Conservation (phyloP, 2,113 vertebrate genomes). For the Microtus oregoni region DNA sequence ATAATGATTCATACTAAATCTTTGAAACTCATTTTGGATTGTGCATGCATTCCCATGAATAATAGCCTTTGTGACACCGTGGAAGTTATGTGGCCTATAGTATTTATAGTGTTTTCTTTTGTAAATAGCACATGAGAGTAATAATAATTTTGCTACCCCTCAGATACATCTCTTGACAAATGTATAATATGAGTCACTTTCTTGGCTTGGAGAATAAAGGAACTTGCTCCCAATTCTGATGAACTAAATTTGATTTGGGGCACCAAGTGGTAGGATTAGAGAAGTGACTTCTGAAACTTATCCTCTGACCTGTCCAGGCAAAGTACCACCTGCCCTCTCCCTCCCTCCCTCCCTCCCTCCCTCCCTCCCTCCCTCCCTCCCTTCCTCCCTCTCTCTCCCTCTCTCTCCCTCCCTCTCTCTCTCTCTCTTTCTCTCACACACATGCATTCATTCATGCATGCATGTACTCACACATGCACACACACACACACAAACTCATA, state of each 20-base stretch:
- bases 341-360: too few relatives aligned
- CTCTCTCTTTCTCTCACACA: too few relatives aligned
- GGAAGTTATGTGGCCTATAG: not conserved
- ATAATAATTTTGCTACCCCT: not conserved
- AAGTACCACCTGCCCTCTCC: rapidly evolving
- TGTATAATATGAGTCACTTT: not conserved
- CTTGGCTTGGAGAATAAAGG: not conserved
- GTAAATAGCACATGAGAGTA: not conserved
- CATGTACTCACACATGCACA: not conserved
- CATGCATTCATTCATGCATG: not conserved
- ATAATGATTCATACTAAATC: not conserved
- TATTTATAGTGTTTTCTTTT: not conserved
- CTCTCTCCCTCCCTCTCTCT: too few relatives aligned
- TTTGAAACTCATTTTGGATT: not conserved
- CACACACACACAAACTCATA: not conserved
- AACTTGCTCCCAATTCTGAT: not conserved
- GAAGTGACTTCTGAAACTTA: too few relatives aligned
- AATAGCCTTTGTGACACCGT: not conserved
- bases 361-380: too few relatives aligned
- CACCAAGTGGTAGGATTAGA: not conserved
- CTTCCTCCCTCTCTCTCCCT: too few relatives aligned
- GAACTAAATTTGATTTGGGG: not conserved
- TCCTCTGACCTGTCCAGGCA: not conserved
- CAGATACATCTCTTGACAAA: not conserved
- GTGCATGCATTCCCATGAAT: not conserved